phyloP scores from a whole-genome alignment of 1,140 invertebrate species.

The Drosophila littoralis region DNA sequence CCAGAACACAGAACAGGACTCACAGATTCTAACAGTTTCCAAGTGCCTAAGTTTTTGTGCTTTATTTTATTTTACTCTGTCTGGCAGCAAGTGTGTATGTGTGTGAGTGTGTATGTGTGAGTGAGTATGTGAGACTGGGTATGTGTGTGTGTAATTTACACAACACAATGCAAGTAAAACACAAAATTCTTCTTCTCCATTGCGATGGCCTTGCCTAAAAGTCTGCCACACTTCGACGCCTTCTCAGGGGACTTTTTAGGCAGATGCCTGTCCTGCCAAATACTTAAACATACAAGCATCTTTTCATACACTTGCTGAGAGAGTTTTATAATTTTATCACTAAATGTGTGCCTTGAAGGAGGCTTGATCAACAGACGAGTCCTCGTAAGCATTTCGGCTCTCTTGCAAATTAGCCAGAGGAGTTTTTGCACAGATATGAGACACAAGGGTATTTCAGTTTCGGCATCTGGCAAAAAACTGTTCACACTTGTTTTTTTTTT shows the following conservation, averaged over 20 bases:
- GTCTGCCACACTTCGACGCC: constrained; percentile 46
- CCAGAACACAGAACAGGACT: constrained; percentile 8
- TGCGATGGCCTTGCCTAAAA: constrained; percentile 35
- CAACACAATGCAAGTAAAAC: constrained; percentile 48
- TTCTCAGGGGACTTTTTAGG: constrained; percentile 7
- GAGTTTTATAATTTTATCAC: no score
- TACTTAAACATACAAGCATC: no score
- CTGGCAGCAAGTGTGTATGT: constrained; percentile 17
- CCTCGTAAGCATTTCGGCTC: no score
- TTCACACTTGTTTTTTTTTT: not conserved
- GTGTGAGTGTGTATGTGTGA: constrained; percentile 2
- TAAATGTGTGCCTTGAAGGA: no score
- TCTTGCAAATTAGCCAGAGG: no score
- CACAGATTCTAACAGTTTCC: constrained; percentile 23
- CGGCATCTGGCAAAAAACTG: not conserved
- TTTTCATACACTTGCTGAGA: no score
- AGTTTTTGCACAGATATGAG: not conserved
- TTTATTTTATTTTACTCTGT: constrained; percentile 40
- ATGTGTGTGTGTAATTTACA: constrained; percentile 38
- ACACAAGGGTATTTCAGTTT: not conserved
- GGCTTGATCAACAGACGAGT: no score
- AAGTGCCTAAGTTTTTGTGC: constrained; percentile 50
- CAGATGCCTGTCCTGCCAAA: not conserved
- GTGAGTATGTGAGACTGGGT: constrained; percentile 1
- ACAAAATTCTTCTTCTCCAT: constrained; percentile 31